Conservation (phyloP, 2,797 vertebrate species). For the Acanthopagrus latus region DNA sequence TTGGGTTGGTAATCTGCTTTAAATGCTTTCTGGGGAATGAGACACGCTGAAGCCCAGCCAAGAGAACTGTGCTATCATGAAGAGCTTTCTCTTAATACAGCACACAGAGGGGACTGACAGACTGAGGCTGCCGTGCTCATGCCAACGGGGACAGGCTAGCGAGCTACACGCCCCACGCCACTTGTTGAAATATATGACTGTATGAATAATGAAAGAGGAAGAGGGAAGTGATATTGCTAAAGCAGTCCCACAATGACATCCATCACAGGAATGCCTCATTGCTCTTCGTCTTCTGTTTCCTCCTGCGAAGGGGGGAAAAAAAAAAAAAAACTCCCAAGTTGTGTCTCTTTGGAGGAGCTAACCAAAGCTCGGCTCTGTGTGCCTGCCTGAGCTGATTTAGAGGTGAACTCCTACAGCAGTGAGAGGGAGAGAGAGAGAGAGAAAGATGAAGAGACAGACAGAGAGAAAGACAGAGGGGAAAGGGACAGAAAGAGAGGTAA, state of each 20-base stretch:
- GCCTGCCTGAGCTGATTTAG: slow-evolving; percentile 57
- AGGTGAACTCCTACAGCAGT: slow-evolving; percentile 61
- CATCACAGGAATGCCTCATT: slow-evolving; percentile 67
- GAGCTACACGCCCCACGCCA: slow-evolving; percentile 72
- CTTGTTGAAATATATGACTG: slow-evolving; percentile 83
- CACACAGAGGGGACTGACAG: slow-evolving; percentile 56
- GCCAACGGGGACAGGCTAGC: slow-evolving; percentile 67
- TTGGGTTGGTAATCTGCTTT: slow-evolving; percentile 84
- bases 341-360: slow-evolving; percentile 53
- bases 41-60: slow-evolving; percentile 78
- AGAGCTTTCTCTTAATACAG: slow-evolving; percentile 71
- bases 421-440: slow-evolving; percentile 37
- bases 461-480: slow-evolving; percentile 62
- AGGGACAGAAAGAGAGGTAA: slow-evolving; percentile 79
- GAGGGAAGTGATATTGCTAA: slow-evolving; percentile 72
- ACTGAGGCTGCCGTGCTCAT: slow-evolving; percentile 52
- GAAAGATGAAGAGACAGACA: slow-evolving; percentile 57
- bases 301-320: slow-evolving; percentile 11
- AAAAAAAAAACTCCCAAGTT: slow-evolving; percentile 41
- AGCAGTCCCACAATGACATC: slow-evolving; percentile 74
- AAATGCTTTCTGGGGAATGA: slow-evolving; percentile 85
- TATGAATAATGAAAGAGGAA: slow-evolving; percentile 79
- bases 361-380: slow-evolving; percentile 44
- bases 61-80: slow-evolving; percentile 71
- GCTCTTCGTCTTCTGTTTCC: slow-evolving; percentile 62